Evolutionary conservation across 2,888 invertebrate species (phyloP).

Genomic region (Cloeon dipterum): DNA sequence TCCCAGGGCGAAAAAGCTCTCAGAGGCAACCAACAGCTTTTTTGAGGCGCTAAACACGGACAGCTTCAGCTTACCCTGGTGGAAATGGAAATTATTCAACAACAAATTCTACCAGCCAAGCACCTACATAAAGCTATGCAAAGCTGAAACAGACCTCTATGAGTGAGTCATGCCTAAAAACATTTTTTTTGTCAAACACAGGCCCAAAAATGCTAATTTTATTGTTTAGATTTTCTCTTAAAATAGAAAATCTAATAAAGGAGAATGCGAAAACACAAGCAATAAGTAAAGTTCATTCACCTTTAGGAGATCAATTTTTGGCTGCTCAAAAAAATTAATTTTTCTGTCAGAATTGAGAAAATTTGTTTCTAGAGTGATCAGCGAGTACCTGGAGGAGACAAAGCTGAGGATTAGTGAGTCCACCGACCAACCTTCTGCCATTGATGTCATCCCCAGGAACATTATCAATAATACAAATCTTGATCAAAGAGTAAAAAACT

Average conservation of each 20-base stretch:
- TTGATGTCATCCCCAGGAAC: conserved; percentile 36
- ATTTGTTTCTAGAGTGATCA: conserved; percentile 60
- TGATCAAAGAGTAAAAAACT: conserved; percentile 59
- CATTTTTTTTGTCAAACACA: no score
- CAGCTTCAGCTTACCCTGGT: conserved; percentile 56
- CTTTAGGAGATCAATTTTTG: no score
- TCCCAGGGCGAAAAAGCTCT: conserved; percentile 15
- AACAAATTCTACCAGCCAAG: no score
- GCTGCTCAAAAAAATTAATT: no score
- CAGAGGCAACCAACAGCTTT: conserved; percentile 41
- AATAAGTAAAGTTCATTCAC: no score
- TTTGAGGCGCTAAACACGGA: conserved; percentile 60
- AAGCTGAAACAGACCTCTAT: conserved; percentile 59
- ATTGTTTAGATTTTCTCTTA: no score
- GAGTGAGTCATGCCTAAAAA: no score
- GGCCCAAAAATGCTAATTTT: no score
- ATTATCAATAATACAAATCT: conserved; percentile 48
- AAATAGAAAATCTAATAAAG: no score
- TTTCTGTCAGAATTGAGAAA: no score
- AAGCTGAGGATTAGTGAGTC: conserved; percentile 32
- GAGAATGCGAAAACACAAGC: no score
- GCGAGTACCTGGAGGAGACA: conserved; percentile 59
- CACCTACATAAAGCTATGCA: conserved; percentile 42
- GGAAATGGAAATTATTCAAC: conserved; percentile 61
- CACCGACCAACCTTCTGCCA: conserved; percentile 27